Conservation (phyloP, 1,140 invertebrate genomes). For the Drosophila erecta region DNA sequence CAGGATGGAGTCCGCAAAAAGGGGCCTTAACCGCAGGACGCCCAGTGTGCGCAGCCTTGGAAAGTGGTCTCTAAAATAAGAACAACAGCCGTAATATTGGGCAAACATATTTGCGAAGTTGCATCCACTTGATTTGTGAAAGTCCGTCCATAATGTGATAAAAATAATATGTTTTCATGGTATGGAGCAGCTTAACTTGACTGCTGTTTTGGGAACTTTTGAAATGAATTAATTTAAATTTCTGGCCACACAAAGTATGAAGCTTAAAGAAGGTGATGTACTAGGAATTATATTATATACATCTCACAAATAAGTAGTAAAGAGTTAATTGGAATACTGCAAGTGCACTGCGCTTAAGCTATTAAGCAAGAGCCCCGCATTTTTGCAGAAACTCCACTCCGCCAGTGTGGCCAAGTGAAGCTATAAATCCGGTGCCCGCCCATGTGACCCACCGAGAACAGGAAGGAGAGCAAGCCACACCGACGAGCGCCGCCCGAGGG, state of each 20-base stretch:
- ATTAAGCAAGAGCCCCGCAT: neutral
- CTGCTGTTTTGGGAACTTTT: no score
- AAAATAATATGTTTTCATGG: no score
- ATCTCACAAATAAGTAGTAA: no score
- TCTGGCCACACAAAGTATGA: no score
- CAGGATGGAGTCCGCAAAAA: slow-evolving; percentile 2
- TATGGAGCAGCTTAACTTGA: no score
- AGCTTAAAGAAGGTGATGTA: no score
- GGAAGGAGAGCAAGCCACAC: slow-evolving; percentile 22
- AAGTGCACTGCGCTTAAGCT: neutral
- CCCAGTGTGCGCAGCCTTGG: neutral
- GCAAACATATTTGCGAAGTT: neutral
- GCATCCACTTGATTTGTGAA: neutral
- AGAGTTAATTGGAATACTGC: no score
- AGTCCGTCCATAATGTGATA: no score
- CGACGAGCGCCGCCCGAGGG: slow-evolving; percentile 19
- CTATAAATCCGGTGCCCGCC: slow-evolving; percentile 15
- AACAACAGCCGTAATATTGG: neutral
- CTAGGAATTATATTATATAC: no score
- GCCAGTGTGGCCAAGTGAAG: slow-evolving; percentile 6
- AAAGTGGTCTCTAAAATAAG: neutral
- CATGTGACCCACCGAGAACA: slow-evolving; percentile 38
- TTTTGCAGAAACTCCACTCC: neutral
- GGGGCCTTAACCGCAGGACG: slow-evolving; percentile 21
- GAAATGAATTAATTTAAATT: no score